Evolutionary conservation across 2,113 vertebrate species (phyloP), one percentile per base, ranked within the genome.

Genomic region (Dicerorhinus sumatrensis): DNA sequence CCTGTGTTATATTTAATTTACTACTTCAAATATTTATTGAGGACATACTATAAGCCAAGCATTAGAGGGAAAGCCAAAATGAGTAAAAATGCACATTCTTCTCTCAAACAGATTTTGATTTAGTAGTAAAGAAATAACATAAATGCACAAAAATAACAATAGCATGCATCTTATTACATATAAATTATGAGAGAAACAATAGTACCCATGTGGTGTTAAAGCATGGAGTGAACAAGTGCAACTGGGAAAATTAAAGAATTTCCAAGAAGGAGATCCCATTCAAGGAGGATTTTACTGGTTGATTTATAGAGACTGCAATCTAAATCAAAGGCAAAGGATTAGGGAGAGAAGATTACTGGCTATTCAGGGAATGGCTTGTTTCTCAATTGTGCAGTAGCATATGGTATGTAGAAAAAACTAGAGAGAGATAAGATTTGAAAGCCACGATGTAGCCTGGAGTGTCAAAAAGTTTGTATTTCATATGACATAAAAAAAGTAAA

Each of bases 381-480:
- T 97, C 89, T 85, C 81, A 94, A 96, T 93, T 94, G 77, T 77
- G 42, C 42, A 73, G 42, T 42, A 73, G 39, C 94, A 94, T 93
- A 95, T 85, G 75, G 82, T 93, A 89, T 91, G 51, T 58, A 73
- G 39, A 85, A 93, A 92, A 94, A 73, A 75, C 33, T 60, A 70
- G 29, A 89, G 16, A 23, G 39, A 73, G 84, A 97, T 88, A 91
- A 81, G 33, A 29, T 95, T 67, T 96, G 90, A 95, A 97, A 96
- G 31, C 60, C 60, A 89, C 73, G 60, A 85, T 91, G 48, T 58
- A 85, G 60, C 46, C 46, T 72, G 11, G 14, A 75, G 77, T 96
- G 85, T 89, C 95, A 96, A 91, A 91, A 72, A 75, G 23, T 93
- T 93, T 96, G n/a, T 93, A 83, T 93, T 91, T 94, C 62, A 96